Percentiles rank a stretch among this genome's conserved stretches.
These are phyloP conservation scores for Polydrusus tereticollis DNA, from an alignment of 2,888 invertebrate species.

Conservation along the genomic window DNA sequence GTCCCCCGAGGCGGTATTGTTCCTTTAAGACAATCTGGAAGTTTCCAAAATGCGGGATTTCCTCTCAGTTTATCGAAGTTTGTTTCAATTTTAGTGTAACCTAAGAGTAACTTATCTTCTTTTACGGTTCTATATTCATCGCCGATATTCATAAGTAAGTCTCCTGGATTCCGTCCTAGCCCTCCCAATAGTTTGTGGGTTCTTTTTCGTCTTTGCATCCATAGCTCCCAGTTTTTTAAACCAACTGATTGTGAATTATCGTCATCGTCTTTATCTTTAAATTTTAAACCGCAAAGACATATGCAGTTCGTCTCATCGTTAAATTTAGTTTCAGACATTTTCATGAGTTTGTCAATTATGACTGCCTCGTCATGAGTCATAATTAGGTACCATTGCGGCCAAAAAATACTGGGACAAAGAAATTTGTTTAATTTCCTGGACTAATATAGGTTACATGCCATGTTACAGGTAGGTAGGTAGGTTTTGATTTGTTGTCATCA, in stretches of 20 bases:
- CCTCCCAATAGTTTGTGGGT: constrained; percentile 53
- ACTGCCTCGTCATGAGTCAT: no score
- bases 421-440: no score
- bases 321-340: background rate
- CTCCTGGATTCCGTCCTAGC: constrained; percentile 53
- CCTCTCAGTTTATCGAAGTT: constrained; percentile 62
- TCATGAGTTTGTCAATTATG: background rate
- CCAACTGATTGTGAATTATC: constrained; percentile 10
- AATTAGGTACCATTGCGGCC: no score
- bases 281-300: constrained; percentile 36
- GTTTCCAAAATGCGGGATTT: constrained; percentile 62
- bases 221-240: constrained; percentile 60
- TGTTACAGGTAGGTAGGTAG: no score
- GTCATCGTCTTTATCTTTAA: background rate
- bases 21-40: constrained; percentile 56
- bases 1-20: constrained; percentile 29
- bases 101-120: constrained; percentile 58
- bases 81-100: constrained; percentile 59
- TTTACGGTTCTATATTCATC: constrained; percentile 56
- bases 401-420: no score
- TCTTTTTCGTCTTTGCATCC: constrained; percentile 58
- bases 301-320: constrained; percentile 2
- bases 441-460: no score
- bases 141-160: constrained; percentile 59
- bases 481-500: no score